Evolutionary conservation across 2,888 invertebrate species (phyloP).

Genomic region (Augiades crinisus): DNA sequence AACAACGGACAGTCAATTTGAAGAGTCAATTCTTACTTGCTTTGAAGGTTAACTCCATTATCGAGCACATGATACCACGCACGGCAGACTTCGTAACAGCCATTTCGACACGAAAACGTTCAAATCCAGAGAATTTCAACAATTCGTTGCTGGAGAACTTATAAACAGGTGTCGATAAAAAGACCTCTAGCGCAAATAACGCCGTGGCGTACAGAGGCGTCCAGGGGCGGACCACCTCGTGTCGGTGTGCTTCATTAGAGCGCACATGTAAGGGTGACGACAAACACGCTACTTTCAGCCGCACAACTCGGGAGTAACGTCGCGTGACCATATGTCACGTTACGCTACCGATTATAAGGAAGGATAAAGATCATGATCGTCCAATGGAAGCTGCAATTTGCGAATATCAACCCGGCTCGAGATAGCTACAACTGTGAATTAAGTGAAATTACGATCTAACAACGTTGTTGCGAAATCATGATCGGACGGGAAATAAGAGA

Average conservation of each 20-base stretch:
- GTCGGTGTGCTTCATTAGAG: constrained; percentile 67
- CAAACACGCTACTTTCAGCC: constrained; percentile 31
- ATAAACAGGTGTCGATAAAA: constrained; percentile 26
- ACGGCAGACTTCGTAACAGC: constrained; percentile 70
- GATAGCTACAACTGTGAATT: background rate
- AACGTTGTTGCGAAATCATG: constrained; percentile 1
- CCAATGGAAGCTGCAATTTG: background rate
- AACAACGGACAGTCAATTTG: no score
- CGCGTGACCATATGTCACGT: background rate
- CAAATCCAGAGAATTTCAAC: background rate
- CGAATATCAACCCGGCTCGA: background rate
- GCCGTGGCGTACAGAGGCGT: constrained; percentile 58
- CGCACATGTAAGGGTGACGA: constrained; percentile 58
- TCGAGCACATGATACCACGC: constrained; percentile 74
- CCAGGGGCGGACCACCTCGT: constrained; percentile 49
- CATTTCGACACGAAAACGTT: constrained; percentile 44
- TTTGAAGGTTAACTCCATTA: constrained; percentile 78
- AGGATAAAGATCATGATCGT: no score
- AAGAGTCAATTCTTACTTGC: no score
- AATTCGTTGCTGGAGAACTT: constrained; percentile 4
- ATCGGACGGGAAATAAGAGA: background rate
- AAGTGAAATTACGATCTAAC: background rate
- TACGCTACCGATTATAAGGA: background rate
- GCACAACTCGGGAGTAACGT: constrained; percentile 30
- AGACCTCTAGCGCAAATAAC: constrained; percentile 43